phyloP scores from a whole-genome alignment of 2,888 invertebrate species.

The Trichacis sp. region DNA sequence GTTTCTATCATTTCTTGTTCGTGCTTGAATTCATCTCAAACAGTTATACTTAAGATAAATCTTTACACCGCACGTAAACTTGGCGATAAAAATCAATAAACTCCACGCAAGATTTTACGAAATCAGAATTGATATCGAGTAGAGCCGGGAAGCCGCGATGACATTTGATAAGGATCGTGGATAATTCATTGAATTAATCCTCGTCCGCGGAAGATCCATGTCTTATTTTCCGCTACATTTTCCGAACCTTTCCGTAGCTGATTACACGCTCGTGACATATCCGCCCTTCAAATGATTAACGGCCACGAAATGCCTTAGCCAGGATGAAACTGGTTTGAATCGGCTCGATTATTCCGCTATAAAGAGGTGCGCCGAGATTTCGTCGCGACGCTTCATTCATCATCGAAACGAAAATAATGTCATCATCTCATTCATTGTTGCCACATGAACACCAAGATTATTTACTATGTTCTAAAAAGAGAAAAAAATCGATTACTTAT shows the following conservation, averaged over 20 bases:
- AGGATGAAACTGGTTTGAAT: conserved; percentile 49
- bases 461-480: too few species aligned
- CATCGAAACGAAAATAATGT: conserved; percentile 30
- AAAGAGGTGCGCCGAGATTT: conserved; percentile 21
- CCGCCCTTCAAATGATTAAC: conserved; percentile 44
- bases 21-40: too few species aligned
- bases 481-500: too few species aligned
- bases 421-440: conserved; percentile 30
- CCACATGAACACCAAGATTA: conserved; percentile 25
- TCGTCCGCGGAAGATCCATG: conserved; percentile 5
- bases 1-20: too few species aligned
- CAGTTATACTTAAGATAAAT: too few species aligned
- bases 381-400: conserved; percentile 31
- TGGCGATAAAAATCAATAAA: too few species aligned
- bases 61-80: too few species aligned
- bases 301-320: conserved; percentile 36
- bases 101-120: too few species aligned
- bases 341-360: conserved; percentile 48
- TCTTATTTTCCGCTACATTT: conserved; percentile 22
- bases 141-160: neutral
- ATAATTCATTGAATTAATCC: conserved; percentile 16
- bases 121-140: too few species aligned
- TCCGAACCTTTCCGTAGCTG: conserved; percentile 28
- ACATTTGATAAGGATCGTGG: conserved; percentile 16
- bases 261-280: conserved; percentile 6